Percentiles rank a stretch among this genome's conserved stretches.
phyloP scores from a whole-genome alignment of 2,113 vertebrate genomes.

The Conger conger region DNA sequence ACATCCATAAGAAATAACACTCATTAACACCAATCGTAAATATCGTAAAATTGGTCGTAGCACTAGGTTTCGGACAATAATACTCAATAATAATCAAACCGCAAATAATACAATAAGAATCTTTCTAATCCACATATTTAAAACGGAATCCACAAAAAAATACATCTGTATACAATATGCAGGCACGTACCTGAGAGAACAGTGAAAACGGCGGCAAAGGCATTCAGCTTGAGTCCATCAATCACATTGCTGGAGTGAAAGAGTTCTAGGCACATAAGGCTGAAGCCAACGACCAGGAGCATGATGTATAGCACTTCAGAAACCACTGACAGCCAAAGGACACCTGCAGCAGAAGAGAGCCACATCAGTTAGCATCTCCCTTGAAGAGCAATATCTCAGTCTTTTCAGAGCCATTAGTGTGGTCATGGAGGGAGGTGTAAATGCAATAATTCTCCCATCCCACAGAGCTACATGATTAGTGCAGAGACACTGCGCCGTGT shows the following conservation, averaged over 20 bases:
- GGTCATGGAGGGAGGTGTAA: neutral
- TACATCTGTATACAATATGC: neutral
- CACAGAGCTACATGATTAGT: neutral
- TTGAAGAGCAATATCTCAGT: neutral
- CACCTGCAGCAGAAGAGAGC: conserved; percentile 72
- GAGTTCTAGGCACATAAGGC: conserved; percentile 94
- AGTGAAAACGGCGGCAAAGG: conserved; percentile 96
- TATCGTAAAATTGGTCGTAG: neutral
- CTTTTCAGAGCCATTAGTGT: conserved; percentile 4
- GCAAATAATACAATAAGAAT: neutral
- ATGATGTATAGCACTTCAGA: conserved; percentile 92
- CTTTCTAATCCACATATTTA: neutral
- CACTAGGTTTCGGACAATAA: no score
- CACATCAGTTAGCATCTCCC: neutral
- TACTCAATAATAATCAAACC: neutral
- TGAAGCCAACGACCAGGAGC: conserved; percentile 90
- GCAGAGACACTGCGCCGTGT: neutral
- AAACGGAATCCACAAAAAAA: neutral
- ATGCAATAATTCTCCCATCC: neutral
- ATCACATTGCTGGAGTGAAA: conserved; percentile 90
- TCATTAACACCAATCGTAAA: neutral
- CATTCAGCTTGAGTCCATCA: conserved; percentile 93
- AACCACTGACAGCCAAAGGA: conserved; percentile 90
- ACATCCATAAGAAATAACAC: neutral
- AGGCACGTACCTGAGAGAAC: conserved; percentile 84